These are phyloP conservation scores for Pterostichus niger DNA, from an alignment of 2,888 invertebrate species.

Conservation along the genomic window DNA sequence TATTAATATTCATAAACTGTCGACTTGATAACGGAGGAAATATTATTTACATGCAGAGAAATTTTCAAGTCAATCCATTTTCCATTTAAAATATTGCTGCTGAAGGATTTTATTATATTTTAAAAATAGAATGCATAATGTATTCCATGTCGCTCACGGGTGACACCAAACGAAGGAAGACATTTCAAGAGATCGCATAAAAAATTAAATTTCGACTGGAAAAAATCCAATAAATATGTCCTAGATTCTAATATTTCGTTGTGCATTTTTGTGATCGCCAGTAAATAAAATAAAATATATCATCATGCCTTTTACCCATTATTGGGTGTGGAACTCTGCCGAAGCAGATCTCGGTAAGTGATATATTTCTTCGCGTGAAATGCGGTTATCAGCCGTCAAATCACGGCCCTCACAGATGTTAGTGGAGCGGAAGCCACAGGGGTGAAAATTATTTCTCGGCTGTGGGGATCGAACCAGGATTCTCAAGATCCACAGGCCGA, in stretches of 20 bases:
- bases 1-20: conserved; percentile 40
- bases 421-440: too few species aligned
- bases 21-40: conserved; percentile 5
- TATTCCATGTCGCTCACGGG: conserved; percentile 6
- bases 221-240: conserved; percentile 20
- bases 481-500: too few species aligned
- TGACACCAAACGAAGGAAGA: not conserved
- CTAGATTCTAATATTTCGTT: not conserved
- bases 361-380: too few species aligned
- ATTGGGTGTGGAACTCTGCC: too few species aligned
- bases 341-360: too few species aligned
- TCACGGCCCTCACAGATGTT: too few species aligned
- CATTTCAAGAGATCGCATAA: not conserved
- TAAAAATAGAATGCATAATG: conserved; percentile 26
- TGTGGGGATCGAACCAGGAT: too few species aligned
- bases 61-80: conserved; percentile 6
- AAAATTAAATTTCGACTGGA: conserved; percentile 22
- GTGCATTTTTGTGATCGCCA: too few species aligned
- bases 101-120: conserved; percentile 22
- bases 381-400: too few species aligned
- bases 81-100: conserved; percentile 2
- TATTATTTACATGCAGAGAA: conserved; percentile 16
- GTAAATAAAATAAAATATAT: too few species aligned
- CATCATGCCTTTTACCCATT: too few species aligned
- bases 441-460: too few species aligned